Conservation (phyloP, 2,113 vertebrate species). For the Menura novaehollandiae region DNA sequence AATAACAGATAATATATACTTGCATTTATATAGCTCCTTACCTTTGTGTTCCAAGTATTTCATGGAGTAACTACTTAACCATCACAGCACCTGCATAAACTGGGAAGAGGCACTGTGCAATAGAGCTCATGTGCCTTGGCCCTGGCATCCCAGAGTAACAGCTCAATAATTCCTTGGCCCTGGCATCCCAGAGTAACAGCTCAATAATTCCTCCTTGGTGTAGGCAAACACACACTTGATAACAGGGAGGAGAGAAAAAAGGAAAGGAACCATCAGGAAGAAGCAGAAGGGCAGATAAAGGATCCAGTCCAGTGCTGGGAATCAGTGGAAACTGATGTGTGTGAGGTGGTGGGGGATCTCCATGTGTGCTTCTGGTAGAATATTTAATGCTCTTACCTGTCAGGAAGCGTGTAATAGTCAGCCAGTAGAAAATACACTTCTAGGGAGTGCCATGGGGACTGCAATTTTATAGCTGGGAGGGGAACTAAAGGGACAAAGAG, state of each 20-base stretch:
- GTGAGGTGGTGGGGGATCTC: neutral
- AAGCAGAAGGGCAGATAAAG: neutral
- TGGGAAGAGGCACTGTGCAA: neutral
- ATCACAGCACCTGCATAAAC: neutral
- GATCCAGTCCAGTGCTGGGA: neutral
- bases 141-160: neutral
- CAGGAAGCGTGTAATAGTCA: neutral
- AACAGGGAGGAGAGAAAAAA: neutral
- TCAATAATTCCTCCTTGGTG: neutral
- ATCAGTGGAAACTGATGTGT: neutral
- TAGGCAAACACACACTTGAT: neutral
- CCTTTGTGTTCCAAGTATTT: neutral
- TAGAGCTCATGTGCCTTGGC: neutral
- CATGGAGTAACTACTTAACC: neutral
- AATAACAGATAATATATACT: neutral
- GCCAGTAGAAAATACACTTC: neutral
- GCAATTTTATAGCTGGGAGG: neutral
- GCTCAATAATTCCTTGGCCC: neutral
- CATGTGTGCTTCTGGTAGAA: fast-evolving
- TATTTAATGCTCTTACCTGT: neutral
- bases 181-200: neutral
- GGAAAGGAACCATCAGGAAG: neutral
- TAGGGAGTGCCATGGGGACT: neutral
- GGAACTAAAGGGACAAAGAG: neutral
- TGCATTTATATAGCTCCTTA: neutral